phyloP scores from a whole-genome alignment of 2,797 vertebrate species.

The Microctenopoma stevenorrisi region DNA sequence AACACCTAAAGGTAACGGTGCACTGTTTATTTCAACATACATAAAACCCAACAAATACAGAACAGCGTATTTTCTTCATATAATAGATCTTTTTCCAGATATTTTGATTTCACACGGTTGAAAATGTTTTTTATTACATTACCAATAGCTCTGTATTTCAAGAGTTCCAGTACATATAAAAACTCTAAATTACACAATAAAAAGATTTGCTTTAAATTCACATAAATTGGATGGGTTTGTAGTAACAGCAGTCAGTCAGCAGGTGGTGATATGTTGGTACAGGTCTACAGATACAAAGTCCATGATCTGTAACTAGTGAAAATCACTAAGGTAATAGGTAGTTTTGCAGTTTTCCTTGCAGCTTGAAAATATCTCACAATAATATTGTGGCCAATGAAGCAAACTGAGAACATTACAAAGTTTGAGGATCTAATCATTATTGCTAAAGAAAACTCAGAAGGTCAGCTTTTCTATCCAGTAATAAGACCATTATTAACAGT shows the following conservation, averaged over 20 bases:
- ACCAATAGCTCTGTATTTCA: not conserved
- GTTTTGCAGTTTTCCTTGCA: not conserved
- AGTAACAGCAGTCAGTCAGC: slow-evolving; percentile 39
- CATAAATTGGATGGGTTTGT: slow-evolving; percentile 32
- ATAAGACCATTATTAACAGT: not conserved
- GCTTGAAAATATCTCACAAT: not conserved
- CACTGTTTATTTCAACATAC: not conserved
- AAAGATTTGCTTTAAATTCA: not conserved
- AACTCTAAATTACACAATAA: not conserved
- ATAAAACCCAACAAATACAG: not conserved
- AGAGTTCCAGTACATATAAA: not conserved
- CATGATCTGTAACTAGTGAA: not conserved
- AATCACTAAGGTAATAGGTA: not conserved
- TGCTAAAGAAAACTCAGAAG: not conserved
- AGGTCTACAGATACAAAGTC: not conserved
- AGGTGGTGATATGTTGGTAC: slow-evolving; percentile 46
- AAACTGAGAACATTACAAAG: not conserved
- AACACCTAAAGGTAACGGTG: not conserved
- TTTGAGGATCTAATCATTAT: too few species aligned
- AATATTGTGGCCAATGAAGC: not conserved
- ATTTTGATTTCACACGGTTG: not conserved
- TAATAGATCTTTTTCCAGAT: not conserved
- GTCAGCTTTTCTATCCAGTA: not conserved
- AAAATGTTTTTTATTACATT: not conserved
- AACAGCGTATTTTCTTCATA: not conserved